A percentile compares a stretch with the other conserved stretches of the same genome.
Evolutionary conservation across 2,888 invertebrate species (phyloP).

Genomic region (Vannuccia rotundouncinata): DNA sequence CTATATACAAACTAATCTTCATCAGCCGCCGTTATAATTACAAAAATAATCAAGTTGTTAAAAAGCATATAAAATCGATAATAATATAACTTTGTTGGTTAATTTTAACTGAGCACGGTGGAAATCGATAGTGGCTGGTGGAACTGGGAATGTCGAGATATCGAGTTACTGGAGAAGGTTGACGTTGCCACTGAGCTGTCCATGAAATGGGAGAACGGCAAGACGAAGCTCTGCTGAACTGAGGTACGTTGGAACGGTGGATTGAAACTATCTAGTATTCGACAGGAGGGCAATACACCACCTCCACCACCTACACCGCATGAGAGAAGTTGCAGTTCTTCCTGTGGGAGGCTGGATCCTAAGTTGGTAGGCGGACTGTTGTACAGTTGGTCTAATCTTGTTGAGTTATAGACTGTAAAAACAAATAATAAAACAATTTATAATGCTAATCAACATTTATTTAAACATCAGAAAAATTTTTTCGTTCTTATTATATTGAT

Average conservation of each 20-base stretch:
- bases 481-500: too few relatives aligned
- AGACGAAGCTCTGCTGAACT: neutral
- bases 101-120: neutral
- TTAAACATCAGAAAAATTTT: too few relatives aligned
- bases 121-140: neutral
- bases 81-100: neutral
- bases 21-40: too few relatives aligned
- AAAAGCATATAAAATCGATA: neutral
- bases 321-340: neutral
- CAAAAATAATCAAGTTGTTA: neutral
- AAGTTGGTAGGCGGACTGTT: neutral
- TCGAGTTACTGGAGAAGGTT: neutral
- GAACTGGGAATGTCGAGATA: neutral
- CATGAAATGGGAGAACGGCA: neutral
- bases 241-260: neutral
- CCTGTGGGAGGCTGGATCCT: neutral
- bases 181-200: neutral
- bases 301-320: neutral
- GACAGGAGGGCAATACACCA: neutral
- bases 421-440: too few relatives aligned
- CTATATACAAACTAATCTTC: too few relatives aligned
- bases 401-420: too few relatives aligned
- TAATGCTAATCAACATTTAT: too few relatives aligned
- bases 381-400: neutral
- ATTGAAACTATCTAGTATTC: neutral